Percentiles rank a stretch among this genome's conserved stretches.
phyloP scores from a whole-genome alignment of 2,888 invertebrate genomes.

The Lepidochitona cinerea region DNA sequence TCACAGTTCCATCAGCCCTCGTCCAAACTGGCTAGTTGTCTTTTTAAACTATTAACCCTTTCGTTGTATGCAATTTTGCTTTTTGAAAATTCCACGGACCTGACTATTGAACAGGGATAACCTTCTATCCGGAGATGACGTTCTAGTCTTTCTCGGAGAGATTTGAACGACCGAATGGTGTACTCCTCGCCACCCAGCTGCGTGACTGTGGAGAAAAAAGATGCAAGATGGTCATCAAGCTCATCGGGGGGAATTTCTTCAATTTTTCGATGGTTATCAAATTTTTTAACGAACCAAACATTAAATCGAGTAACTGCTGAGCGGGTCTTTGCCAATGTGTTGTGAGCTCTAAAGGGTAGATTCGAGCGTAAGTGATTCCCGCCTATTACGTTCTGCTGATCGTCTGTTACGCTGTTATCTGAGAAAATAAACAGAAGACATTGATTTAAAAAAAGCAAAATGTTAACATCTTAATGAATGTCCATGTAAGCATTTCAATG shows the following conservation, averaged over 20 bases:
- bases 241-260: not conserved
- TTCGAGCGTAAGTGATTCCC: no score
- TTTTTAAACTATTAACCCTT: no score
- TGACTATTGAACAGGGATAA: not conserved
- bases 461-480: no score
- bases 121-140: not conserved
- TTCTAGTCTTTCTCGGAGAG: not conserved
- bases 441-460: no score
- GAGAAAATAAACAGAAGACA: no score
- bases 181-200: not conserved
- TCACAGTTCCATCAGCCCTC: no score
- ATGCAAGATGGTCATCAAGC: not conserved
- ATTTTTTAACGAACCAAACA: not conserved
- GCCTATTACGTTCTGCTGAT: no score
- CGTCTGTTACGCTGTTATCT: no score
- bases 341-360: no score
- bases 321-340: not conserved
- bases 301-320: not conserved
- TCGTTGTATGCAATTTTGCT: not conserved
- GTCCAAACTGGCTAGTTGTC: no score
- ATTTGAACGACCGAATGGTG: not conserved
- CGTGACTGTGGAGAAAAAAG: not conserved
- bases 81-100: not conserved
- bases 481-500: no score
- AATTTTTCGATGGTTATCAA: no score